Base-by-base conservation (phyloP, 1,140 invertebrate species). In the Bombus ignitus region DNA sequence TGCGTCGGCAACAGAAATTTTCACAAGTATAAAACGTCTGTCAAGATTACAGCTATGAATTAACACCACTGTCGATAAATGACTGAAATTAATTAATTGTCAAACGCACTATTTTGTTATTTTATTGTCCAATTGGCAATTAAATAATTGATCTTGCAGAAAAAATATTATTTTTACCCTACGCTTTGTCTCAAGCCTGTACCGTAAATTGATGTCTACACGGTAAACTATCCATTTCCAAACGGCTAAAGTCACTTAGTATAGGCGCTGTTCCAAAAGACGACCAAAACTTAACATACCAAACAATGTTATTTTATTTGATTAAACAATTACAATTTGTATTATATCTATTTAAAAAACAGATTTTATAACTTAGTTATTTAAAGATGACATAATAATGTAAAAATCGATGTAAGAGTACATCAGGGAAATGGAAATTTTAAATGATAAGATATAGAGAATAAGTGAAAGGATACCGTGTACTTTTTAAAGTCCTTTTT, bases 1-100 rank as follows among this genome's bases (percentile, higher is more conserved):
- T 79, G 74, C 74, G 85, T 86, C 79, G 62, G 66, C 44, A 78
- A 86, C 76, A 9, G 62, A 88, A 85, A 82, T 37, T 78, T 66
- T 12, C 39, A 72, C 39, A 59, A 37, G 39, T 62, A 88, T 62
- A 78, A 65, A 57, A 72, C 57, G 18, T n/a, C 42, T 66, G 77
- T 59, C 65, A 25, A 32, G 12, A 59, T 65, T 81, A 37, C 28
- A 59, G 44, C 37, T 78, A 57, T 37, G 32, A 74, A 70, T 44
- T 86, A 57, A 79, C 44, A 87, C 57, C 77, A 72, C 74, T 68
- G n/a, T 53, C 12, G 47, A 70, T 77, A 62, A 73, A 32, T 53
- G 3, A 66, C 18, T 57, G 39, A 70, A 75, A 22, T 35, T 65
- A 75, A 68, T 47, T 71, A 77, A 35, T 74, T 39, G 44, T 66